Percentiles rank a stretch among this genome's conserved stretches.
These are phyloP conservation scores for Drosophila fulvimacula DNA, from an alignment of 2,888 invertebrate species.

Conservation along the genomic window DNA sequence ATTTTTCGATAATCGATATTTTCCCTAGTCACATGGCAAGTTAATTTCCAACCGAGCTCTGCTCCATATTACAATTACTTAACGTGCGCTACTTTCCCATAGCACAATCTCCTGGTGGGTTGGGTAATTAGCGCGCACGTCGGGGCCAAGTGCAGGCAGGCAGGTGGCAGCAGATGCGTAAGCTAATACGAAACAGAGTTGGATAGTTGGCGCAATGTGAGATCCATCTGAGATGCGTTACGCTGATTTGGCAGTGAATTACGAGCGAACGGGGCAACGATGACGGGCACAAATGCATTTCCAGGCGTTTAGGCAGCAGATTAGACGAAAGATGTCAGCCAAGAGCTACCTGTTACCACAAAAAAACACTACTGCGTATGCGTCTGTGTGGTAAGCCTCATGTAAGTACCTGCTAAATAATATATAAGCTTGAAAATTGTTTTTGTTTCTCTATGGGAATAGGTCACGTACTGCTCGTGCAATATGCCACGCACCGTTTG, in stretches of 20 bases:
- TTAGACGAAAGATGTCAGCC: slow-evolving; percentile 61
- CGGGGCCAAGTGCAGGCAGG: slow-evolving; percentile 9
- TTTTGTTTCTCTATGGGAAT: slow-evolving; percentile 24
- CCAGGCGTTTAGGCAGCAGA: slow-evolving; percentile 57
- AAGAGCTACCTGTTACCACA: slow-evolving; percentile 37
- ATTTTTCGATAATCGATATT: background rate
- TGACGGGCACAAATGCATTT: slow-evolving; percentile 53
- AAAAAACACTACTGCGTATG: slow-evolving; percentile 7
- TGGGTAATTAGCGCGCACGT: slow-evolving; percentile 45
- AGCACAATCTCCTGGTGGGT: slow-evolving; percentile 3
- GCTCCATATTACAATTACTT: background rate
- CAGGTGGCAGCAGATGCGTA: background rate
- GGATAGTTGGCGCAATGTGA: slow-evolving; percentile 38
- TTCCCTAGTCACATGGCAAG: background rate
- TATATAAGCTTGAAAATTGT: slow-evolving; percentile 18
- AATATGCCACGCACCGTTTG: slow-evolving; percentile 50
- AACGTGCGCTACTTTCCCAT: background rate
- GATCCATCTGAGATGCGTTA: slow-evolving; percentile 50
- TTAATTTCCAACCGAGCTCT: background rate
- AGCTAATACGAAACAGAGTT: slow-evolving; percentile 25
- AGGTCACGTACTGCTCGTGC: slow-evolving; percentile 57
- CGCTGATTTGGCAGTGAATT: slow-evolving; percentile 55
- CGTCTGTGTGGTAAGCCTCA: slow-evolving; percentile 30
- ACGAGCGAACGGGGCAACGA: slow-evolving; percentile 36
- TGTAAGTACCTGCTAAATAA: slow-evolving; percentile 14